phyloP scores from a whole-genome alignment of 2,113 vertebrate species.

The Dromas ardeola region DNA sequence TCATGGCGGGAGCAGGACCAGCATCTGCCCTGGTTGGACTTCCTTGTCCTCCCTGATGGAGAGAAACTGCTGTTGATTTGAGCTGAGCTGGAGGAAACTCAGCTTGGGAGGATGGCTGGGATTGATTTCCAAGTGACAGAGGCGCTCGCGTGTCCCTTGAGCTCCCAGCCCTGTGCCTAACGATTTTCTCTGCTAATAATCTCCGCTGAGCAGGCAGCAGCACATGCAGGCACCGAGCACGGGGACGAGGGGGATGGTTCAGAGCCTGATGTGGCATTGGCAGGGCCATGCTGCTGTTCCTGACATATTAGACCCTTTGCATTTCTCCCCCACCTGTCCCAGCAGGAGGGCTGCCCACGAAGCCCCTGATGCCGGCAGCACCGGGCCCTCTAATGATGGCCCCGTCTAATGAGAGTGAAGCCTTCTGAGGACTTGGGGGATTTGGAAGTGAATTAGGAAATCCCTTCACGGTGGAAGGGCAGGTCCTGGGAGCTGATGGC shows the following conservation, averaged over 20 bases:
- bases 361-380: fast-evolving
- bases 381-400: not conserved
- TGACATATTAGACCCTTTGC: not conserved
- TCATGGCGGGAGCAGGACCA: not conserved
- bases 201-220: not conserved
- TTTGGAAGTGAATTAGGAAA: not conserved
- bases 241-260: not conserved
- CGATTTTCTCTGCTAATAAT: conserved; percentile 10
- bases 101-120: not conserved
- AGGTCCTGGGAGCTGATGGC: not conserved
- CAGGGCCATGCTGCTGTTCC: not conserved
- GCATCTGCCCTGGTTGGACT: fast-evolving
- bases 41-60: not conserved
- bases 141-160: not conserved
- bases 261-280: not conserved
- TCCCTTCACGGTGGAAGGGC: not conserved
- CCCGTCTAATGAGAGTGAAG: not conserved
- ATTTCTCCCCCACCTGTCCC: not conserved
- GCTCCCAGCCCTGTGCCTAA: not conserved
- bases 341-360: not conserved
- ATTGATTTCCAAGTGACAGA: conserved; percentile 39
- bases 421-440: not conserved
- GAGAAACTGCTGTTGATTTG: not conserved
- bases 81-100: not conserved
- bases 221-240: not conserved